Base-by-base conservation (phyloP, 1,140 invertebrate species). In the Drosophila rufa region DNA sequence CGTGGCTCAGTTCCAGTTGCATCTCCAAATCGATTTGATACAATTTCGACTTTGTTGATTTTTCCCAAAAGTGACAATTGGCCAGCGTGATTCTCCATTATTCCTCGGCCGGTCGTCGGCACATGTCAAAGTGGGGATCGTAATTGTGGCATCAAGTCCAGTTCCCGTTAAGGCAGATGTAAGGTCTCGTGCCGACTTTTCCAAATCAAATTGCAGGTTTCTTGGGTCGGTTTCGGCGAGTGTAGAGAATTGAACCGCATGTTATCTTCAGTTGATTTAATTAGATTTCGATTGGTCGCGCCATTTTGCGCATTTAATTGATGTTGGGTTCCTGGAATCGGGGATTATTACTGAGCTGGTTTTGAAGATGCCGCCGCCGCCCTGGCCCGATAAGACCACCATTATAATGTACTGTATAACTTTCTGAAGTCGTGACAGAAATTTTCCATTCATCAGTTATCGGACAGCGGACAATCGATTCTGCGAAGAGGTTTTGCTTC, bases 1-100 rank as follows among this genome's bases (percentile, higher is more conserved):
- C 47, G n/a, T 17, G 33, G 25, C 47, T 11, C 12, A 42, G 30
- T 48, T 75, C 43, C 55, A 47, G 59, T 38, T 69, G 38, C 33
- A 58, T 46, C 45, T 45, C 53, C 38, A 75, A 91, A 91, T 91
- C 83, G 79, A 91, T 92, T 92, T 79, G 86, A 80, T 66, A 91
- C 91, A 91, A 87, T 92, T 91, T 91, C 74, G 68, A 76, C 82
- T 87, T 75, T 87, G 83, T 92, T 91, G 76, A 82, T 75, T 91
- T 84, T 82, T 77, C 71, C 57, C 33, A 48, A 62, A 70, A 84
- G 81, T 90, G 85, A 80, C 85, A 90, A 89, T 89, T 85, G 85
- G 74, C 59, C 75, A 70, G 86, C 81, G 81, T 89, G 85, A 89
- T 81, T 90, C 81, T 89, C 81, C 66, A 91, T 90, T 89, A 85